Conservation (phyloP, 2,888 invertebrate species). For the Noctuana brunneofusca region DNA sequence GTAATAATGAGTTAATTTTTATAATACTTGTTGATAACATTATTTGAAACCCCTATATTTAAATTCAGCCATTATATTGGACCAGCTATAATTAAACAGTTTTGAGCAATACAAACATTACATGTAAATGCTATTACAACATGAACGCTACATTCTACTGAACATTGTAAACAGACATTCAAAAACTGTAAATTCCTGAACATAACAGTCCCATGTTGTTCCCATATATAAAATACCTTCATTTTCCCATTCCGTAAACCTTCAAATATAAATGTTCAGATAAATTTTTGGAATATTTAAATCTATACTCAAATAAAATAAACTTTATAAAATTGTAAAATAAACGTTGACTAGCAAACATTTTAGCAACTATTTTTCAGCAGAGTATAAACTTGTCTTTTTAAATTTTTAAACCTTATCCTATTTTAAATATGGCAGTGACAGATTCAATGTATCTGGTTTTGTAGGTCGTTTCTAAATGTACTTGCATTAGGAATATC, state of each 20-base stretch:
- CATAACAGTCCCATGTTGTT: constrained; percentile 19
- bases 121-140: constrained; percentile 12
- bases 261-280: not conserved
- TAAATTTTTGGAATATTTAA: not conserved
- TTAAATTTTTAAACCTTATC: constrained; percentile 3
- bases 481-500: not conserved
- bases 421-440: constrained; percentile 38
- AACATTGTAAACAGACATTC: constrained; percentile 19
- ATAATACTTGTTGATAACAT: not conserved
- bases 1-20: too few species aligned
- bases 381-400: not conserved
- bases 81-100: not conserved
- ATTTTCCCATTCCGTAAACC: not conserved
- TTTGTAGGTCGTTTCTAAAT: not conserved
- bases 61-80: not conserved
- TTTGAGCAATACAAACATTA: constrained; percentile 26
- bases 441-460: not conserved
- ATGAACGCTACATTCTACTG: constrained; percentile 17
- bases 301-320: not conserved
- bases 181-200: constrained; percentile 19
- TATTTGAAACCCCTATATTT: not conserved
- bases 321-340: constrained; percentile 11
- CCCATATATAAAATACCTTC: constrained; percentile 18
- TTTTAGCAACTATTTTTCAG: constrained; percentile 11
- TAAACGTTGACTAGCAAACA: constrained; percentile 23